Evolutionary conservation across 2,888 invertebrate species (phyloP).

Genomic region (Ptilodon capucinus): DNA sequence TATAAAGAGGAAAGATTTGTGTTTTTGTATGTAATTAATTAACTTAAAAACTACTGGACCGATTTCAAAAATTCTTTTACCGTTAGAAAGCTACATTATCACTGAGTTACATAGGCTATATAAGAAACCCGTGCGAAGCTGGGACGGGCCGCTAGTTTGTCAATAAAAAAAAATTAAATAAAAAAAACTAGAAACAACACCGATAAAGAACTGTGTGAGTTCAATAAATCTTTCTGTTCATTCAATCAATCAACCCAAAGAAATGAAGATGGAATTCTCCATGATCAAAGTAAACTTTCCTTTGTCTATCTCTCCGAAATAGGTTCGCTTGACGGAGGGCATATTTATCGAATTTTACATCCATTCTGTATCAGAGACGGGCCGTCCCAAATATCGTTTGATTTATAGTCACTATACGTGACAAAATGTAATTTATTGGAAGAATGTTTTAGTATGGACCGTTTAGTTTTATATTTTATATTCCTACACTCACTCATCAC

Average conservation of each 20-base stretch:
- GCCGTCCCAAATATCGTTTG: slow-evolving; percentile 27
- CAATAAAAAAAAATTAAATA: background rate
- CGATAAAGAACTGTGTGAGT: background rate
- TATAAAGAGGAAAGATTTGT: too few species aligned
- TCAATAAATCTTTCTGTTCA: background rate
- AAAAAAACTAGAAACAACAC: background rate
- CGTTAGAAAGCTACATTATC: too few species aligned
- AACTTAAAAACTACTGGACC: too few species aligned
- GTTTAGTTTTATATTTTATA: too few species aligned
- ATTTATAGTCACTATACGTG: slow-evolving; percentile 20
- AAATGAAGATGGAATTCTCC: background rate
- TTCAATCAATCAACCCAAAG: background rate
- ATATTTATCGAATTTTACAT: slow-evolving; percentile 20
- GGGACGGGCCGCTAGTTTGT: too few species aligned
- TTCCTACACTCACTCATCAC: background rate
- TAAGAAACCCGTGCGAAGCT: too few species aligned
- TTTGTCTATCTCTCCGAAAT: background rate
- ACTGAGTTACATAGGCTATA: too few species aligned
- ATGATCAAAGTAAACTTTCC: background rate
- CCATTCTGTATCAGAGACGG: slow-evolving; percentile 13
- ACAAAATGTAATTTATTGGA: slow-evolving; percentile 22
- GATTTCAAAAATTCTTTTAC: too few species aligned
- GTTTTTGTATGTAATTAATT: too few species aligned
- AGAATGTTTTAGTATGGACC: slow-evolving; percentile 15
- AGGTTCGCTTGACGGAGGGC: background rate